These are phyloP conservation scores for Valencia hispanica DNA, from an alignment of 2,797 vertebrate genomes.

Conservation along the genomic window DNA sequence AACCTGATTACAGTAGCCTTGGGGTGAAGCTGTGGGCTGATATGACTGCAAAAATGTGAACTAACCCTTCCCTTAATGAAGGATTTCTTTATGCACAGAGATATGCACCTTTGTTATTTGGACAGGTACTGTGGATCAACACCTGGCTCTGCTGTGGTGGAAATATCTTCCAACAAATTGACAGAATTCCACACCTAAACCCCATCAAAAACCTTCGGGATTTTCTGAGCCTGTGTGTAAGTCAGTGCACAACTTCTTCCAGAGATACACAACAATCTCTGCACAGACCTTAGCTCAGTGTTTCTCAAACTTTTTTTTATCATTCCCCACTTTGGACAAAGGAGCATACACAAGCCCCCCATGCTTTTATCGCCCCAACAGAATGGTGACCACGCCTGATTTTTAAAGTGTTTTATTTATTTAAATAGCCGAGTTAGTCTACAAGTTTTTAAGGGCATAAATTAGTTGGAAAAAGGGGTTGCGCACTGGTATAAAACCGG, in stretches of 20 bases:
- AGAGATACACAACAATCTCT: not conserved
- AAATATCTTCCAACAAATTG: constrained; percentile 2
- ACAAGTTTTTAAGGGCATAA: too few relatives aligned
- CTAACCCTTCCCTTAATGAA: not conserved
- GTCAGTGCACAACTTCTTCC: not conserved
- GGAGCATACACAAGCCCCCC: too few relatives aligned
- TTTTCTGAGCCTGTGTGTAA: not conserved
- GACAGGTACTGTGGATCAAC: constrained; percentile 1
- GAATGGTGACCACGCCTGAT: too few relatives aligned
- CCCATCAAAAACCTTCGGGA: not conserved
- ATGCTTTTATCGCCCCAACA: too few relatives aligned
- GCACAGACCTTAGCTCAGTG: too few relatives aligned
- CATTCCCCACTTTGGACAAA: too few relatives aligned
- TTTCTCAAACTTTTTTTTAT: too few relatives aligned
- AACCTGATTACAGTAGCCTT: not conserved
- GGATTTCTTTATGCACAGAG: not conserved
- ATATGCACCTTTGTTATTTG: constrained; percentile 1
- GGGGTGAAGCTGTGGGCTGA: not conserved
- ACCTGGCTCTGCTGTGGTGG: constrained; percentile 1
- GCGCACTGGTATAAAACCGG: too few relatives aligned
- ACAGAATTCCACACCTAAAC: constrained; percentile 4
- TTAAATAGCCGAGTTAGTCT: too few relatives aligned
- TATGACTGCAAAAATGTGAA: not conserved
- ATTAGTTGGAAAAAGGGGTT: too few relatives aligned
- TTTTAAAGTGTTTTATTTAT: too few relatives aligned